These are phyloP conservation scores for Drosophila subobscura DNA, from an alignment of 1,140 invertebrate species.

Conservation along the genomic window DNA sequence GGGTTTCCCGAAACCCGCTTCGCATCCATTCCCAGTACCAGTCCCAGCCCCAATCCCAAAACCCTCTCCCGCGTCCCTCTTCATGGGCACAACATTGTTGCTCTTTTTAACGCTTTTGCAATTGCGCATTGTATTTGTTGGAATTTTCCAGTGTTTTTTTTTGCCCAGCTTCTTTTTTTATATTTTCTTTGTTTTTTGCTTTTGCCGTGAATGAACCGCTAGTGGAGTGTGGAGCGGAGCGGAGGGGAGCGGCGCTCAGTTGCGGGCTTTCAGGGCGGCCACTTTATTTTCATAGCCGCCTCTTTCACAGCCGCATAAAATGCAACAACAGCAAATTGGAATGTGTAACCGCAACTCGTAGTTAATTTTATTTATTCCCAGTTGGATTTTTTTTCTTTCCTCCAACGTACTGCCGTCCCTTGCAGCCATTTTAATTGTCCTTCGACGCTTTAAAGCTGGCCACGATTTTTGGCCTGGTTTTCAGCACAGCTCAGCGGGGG, in stretches of 20 bases:
- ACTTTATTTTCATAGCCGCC: slow-evolving; percentile 80
- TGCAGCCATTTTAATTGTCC: slow-evolving; percentile 27
- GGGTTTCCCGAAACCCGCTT: slow-evolving; percentile 32
- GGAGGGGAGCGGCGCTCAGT: slow-evolving; percentile 1
- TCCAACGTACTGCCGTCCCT: slow-evolving; percentile 1
- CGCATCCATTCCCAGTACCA: not conserved
- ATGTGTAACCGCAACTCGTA: slow-evolving; percentile 79
- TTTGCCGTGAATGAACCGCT: slow-evolving; percentile 22
- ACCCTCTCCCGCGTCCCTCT: not conserved
- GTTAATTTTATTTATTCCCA: slow-evolving; percentile 78
- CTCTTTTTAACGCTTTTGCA: slow-evolving; percentile 76
- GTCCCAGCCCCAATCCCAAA: not conserved
- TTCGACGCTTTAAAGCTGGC: slow-evolving; percentile 50
- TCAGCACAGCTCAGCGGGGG: not conserved
- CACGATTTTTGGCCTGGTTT: slow-evolving; percentile 9
- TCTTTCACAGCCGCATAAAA: slow-evolving; percentile 80
- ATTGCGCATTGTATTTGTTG: slow-evolving; percentile 78
- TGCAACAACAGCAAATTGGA: slow-evolving; percentile 80
- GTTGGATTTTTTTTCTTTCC: slow-evolving; percentile 33
- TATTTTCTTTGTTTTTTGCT: slow-evolving; percentile 33
- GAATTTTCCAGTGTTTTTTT: slow-evolving; percentile 49
- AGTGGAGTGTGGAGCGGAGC: not conserved
- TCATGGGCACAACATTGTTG: slow-evolving; percentile 67
- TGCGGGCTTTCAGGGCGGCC: slow-evolving; percentile 61
- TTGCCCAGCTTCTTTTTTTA: slow-evolving; percentile 16